phyloP scores from a whole-genome alignment of 2,113 vertebrate species.

The Nibea albiflora region DNA sequence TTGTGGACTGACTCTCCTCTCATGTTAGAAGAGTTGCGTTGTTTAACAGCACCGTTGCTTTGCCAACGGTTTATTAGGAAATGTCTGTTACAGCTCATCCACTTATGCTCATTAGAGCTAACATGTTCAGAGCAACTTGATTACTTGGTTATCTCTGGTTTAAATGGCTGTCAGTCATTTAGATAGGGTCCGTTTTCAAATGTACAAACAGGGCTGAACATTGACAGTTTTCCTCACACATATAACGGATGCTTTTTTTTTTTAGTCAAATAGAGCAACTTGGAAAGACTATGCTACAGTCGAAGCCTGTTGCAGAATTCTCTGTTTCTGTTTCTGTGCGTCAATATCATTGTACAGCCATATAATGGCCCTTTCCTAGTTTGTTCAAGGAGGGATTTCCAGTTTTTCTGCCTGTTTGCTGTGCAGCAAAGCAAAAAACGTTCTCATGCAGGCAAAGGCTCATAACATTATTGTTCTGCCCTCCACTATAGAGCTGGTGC shows the following conservation, averaged over 20 bases:
- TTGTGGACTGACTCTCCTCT: neutral
- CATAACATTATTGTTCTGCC: conserved; percentile 26
- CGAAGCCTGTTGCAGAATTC: neutral
- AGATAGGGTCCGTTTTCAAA: neutral
- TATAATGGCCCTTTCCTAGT: conserved; percentile 2
- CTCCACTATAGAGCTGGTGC: neutral
- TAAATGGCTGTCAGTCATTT: neutral
- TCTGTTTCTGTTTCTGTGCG: conserved; percentile 2
- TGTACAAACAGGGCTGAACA: neutral
- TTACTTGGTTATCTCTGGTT: neutral
- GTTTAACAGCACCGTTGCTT: neutral
- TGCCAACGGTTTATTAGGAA: neutral
- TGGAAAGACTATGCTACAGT: neutral
- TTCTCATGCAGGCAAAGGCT: conserved; percentile 15
- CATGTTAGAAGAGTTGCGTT: neutral
- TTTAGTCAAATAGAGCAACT: neutral
- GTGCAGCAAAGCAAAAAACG: neutral
- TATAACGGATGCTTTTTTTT: neutral
- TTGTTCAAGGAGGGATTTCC: conserved; percentile 45
- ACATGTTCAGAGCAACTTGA: neutral
- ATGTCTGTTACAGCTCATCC: neutral
- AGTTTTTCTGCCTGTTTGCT: conserved; percentile 29
- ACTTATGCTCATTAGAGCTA: neutral
- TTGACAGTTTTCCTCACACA: neutral
- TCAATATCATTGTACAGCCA: conserved; percentile 24